phyloP scores from a whole-genome alignment of 2,113 vertebrate species.

The Chlorodrepanis virens region DNA sequence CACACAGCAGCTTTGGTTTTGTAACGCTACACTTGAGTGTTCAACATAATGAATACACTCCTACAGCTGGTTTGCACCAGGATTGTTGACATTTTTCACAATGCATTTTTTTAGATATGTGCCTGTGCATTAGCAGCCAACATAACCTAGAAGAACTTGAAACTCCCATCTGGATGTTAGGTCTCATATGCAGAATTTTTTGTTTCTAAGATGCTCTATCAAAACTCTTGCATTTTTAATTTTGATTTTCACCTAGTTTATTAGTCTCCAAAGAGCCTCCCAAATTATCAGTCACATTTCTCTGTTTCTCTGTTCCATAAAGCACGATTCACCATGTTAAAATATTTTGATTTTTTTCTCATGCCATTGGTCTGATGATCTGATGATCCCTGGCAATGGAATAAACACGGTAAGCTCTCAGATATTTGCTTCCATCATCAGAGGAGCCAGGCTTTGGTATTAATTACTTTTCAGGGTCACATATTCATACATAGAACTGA shows the following conservation, averaged over 20 bases:
- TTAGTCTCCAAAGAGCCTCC: neutral
- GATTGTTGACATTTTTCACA: conserved; percentile 4
- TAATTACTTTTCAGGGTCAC: neutral
- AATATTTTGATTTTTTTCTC: neutral
- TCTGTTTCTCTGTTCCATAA: neutral
- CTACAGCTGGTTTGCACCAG: neutral
- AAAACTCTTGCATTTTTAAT: neutral
- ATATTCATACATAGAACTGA: neutral
- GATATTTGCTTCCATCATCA: neutral
- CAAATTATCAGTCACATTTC: neutral
- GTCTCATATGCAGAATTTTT: neutral
- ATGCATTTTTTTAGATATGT: neutral
- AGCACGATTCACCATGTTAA: neutral
- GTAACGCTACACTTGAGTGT: neutral
- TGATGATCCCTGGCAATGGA: neutral
- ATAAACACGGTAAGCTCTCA: neutral
- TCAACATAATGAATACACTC: conserved; percentile 7
- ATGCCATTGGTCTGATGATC: neutral
- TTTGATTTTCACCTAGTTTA: neutral
- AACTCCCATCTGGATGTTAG: neutral
- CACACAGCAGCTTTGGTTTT: conserved; percentile 14
- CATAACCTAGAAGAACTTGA: neutral
- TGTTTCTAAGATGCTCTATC: neutral
- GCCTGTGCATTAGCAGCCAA: neutral
- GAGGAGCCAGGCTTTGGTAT: neutral